Evolutionary conservation across 2,113 vertebrate species (phyloP).

Genomic region (Corythaixoides concolor): DNA sequence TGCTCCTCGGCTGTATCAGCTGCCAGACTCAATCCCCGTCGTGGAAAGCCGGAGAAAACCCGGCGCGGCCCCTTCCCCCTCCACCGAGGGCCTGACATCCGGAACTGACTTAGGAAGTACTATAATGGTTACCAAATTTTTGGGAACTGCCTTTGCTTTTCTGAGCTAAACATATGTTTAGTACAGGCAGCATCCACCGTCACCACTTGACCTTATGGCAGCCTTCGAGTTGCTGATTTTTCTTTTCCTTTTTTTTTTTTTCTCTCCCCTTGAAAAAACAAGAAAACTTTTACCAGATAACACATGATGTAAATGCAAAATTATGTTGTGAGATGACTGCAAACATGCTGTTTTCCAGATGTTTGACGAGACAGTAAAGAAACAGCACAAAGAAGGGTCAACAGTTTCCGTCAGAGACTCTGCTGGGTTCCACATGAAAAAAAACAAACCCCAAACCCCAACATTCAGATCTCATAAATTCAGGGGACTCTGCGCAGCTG

Average conservation of each 20-base stretch:
- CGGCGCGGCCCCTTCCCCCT: conserved; percentile 51
- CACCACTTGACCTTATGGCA: conserved; percentile 93
- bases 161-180: conserved; percentile 89
- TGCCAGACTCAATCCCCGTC: conserved; percentile 77
- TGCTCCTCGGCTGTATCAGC: conserved; percentile 67
- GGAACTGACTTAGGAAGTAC: conserved; percentile 95
- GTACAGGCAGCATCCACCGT: conserved; percentile 89
- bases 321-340: conserved; percentile 84
- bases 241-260: not conserved
- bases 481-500: conserved; percentile 74
- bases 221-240: conserved; percentile 76
- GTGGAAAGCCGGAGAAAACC: conserved; percentile 64
- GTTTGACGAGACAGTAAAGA: conserved; percentile 83
- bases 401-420: conserved; percentile 80
- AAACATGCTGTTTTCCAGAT: conserved; percentile 94
- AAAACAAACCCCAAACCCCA: conserved; percentile 44
- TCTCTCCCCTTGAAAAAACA: not conserved
- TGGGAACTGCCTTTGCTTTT: conserved; percentile 83
- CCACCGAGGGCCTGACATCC: conserved; percentile 85
- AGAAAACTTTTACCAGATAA: conserved; percentile 83
- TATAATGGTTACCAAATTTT: conserved; percentile 99
- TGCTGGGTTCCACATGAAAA: conserved; percentile 76
- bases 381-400: conserved; percentile 77
- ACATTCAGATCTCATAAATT: conserved; percentile 63
- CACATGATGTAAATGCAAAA: conserved; percentile 90